A percentile compares a stretch with the other conserved stretches of the same genome.
phyloP scores from a whole-genome alignment of 1,140 invertebrate species.

The Trypoxylus dichotomus region DNA sequence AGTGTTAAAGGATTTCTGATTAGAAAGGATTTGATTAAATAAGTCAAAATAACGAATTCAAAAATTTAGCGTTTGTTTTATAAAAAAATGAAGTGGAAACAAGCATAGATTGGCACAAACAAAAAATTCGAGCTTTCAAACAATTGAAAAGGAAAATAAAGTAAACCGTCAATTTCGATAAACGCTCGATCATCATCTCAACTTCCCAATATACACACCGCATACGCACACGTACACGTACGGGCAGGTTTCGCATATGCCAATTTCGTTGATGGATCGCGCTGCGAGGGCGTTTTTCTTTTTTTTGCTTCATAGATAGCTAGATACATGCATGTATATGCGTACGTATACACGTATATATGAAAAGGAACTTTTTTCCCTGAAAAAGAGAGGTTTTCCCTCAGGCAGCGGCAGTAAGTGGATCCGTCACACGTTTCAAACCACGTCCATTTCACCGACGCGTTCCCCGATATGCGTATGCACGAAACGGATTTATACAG shows the following conservation, averaged over 20 bases:
- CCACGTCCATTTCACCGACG: too few relatives aligned
- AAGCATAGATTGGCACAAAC: too few relatives aligned
- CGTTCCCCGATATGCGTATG: too few relatives aligned
- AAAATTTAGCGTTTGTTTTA: too few relatives aligned
- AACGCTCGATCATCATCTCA: background rate
- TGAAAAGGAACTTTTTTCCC: background rate
- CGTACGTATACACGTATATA: background rate
- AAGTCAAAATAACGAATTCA: too few relatives aligned
- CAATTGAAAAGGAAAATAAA: background rate
- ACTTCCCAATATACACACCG: background rate
- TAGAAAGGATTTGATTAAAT: too few relatives aligned
- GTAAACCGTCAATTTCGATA: constrained; percentile 5
- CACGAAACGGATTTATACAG: too few relatives aligned
- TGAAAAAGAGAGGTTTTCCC: constrained; percentile 1
- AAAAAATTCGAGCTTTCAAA: background rate
- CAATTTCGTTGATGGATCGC: background rate
- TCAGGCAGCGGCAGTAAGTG: background rate
- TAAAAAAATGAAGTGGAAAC: too few relatives aligned
- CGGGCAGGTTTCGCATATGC: background rate
- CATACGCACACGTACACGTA: background rate
- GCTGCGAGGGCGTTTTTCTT: background rate
- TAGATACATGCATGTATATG: background rate
- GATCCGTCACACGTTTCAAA: background rate
- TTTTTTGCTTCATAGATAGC: background rate
- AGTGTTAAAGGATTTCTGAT: too few relatives aligned